A percentile compares a stretch with the other conserved stretches of the same genome.
These are phyloP conservation scores for Drosophila jambulina DNA, from an alignment of 1,140 invertebrate species.

Conservation along the genomic window DNA sequence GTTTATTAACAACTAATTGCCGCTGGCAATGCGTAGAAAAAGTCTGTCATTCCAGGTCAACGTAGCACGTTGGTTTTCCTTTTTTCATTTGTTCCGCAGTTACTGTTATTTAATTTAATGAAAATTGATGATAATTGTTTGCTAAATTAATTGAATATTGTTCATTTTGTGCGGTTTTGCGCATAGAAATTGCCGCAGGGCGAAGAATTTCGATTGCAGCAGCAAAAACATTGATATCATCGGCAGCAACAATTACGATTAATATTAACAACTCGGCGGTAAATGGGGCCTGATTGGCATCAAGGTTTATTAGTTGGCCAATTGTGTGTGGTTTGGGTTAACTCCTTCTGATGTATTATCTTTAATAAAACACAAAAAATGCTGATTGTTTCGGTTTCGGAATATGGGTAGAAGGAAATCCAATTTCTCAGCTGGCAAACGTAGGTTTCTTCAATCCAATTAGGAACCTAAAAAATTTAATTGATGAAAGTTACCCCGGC, in stretches of 20 bases:
- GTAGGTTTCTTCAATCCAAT: slow-evolving; percentile 29
- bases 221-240: slow-evolving; percentile 35
- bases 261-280: slow-evolving; percentile 31
- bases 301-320: slow-evolving; percentile 35
- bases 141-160: slow-evolving; percentile 64
- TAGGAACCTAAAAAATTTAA: slow-evolving; percentile 49
- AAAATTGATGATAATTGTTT: slow-evolving; percentile 72
- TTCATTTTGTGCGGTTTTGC: slow-evolving; percentile 39
- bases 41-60: slow-evolving; percentile 26
- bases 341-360: neutral
- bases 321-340: slow-evolving; percentile 10
- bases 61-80: neutral
- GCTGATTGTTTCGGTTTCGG: neutral
- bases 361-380: neutral
- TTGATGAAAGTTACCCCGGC: slow-evolving; percentile 23
- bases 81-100: slow-evolving; percentile 2
- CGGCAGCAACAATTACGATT: slow-evolving; percentile 45
- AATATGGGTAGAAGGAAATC: neutral
- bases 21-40: slow-evolving; percentile 35
- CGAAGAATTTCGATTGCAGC: slow-evolving; percentile 10
- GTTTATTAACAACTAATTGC: slow-evolving; percentile 62
- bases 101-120: slow-evolving; percentile 64
- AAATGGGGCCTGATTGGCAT: slow-evolving; percentile 22
- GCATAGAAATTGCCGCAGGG: slow-evolving; percentile 43
- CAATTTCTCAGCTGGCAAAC: neutral